Percentiles rank a stretch among this genome's conserved stretches.
phyloP scores from a whole-genome alignment of 2,797 vertebrate species.

The Anniella stebbinsi region DNA sequence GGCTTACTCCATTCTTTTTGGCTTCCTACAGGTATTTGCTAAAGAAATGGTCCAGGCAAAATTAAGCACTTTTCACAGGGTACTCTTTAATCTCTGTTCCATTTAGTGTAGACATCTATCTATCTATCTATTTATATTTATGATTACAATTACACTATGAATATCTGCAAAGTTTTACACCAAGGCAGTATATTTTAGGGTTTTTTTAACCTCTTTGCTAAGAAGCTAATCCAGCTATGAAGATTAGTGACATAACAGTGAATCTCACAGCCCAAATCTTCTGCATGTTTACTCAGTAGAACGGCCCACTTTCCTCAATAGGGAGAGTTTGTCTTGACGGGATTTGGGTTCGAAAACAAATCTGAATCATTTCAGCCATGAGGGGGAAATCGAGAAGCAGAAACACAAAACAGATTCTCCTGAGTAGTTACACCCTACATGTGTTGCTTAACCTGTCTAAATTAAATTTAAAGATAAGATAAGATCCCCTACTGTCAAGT shows the following conservation, averaged over 20 bases:
- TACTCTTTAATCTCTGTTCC: background rate
- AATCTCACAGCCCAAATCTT: background rate
- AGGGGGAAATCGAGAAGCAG: background rate
- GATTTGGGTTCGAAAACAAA: background rate
- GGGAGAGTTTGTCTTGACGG: background rate
- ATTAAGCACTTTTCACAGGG: background rate
- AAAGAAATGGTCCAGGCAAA: background rate
- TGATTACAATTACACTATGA: background rate
- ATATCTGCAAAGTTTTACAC: background rate
- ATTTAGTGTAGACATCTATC: background rate
- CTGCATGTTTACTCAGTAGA: background rate
- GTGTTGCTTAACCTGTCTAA: background rate
- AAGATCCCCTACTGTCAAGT: background rate
- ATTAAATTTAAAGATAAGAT: background rate
- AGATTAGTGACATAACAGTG: background rate
- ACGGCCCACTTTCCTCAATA: background rate
- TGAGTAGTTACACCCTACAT: background rate
- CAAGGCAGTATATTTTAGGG: background rate
- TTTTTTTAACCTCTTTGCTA: background rate
- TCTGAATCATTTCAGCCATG: background rate
- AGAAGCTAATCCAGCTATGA: background rate
- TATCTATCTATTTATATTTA: too few relatives aligned
- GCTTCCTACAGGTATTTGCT: background rate
- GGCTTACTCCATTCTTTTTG: background rate
- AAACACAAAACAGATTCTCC: background rate